Evolutionary conservation across 2,888 invertebrate species (phyloP).

Genomic region (Coelinius sp.): DNA sequence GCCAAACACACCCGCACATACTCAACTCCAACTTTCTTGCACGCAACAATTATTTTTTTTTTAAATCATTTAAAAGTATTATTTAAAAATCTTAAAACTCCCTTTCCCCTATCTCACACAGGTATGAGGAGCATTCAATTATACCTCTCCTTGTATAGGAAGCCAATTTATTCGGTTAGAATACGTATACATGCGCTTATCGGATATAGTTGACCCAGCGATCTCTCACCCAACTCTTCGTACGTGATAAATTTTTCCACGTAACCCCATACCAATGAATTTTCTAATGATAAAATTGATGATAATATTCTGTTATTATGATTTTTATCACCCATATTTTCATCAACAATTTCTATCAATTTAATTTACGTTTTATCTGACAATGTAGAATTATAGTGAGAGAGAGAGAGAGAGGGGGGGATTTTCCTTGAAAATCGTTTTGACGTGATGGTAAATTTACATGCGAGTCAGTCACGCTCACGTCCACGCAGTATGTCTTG

Average conservation of each 20-base stretch:
- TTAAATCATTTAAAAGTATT: neutral
- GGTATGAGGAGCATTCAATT: constrained; percentile 45
- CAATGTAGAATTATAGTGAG: neutral
- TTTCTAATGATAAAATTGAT: constrained; percentile 10
- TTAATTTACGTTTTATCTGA: neutral
- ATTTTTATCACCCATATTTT: constrained; percentile 1
- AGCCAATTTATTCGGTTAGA: constrained; percentile 46
- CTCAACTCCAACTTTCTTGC: neutral
- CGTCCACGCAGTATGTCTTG: constrained; percentile 32
- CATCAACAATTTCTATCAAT: neutral
- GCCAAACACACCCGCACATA: constrained; percentile 57
- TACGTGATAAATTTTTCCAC: neutral
- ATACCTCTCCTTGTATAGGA: constrained; percentile 42
- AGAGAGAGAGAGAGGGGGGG: too few relatives aligned
- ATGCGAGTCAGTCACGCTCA: constrained; percentile 32
- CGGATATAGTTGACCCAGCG: constrained; percentile 25
- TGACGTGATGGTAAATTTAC: constrained; percentile 23
- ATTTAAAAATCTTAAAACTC: neutral
- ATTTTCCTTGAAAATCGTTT: constrained; percentile 1
- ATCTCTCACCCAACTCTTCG: constrained; percentile 9
- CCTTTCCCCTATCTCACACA: constrained; percentile 20
- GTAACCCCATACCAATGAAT: neutral
- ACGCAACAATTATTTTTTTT: neutral
- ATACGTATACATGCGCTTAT: constrained; percentile 20
- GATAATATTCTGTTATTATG: constrained; percentile 8